These are phyloP conservation scores for Chondrosia reniformis DNA, from an alignment of 37 sponge, comb jelly and placozoan genomes.

Conservation along the genomic window DNA sequence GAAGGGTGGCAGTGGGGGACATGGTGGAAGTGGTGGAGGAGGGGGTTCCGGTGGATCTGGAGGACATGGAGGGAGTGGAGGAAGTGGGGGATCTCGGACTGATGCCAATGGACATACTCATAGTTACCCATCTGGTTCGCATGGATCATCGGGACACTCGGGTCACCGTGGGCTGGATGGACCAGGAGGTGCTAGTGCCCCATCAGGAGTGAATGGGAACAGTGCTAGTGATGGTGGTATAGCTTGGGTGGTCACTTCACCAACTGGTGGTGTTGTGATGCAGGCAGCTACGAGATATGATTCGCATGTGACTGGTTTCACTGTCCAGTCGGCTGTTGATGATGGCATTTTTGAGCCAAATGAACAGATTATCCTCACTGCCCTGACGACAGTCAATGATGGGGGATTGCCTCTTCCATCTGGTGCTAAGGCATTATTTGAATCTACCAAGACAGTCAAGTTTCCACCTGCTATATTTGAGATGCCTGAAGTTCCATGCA, in stretches of 20 bases:
- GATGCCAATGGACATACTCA: slow-evolving; percentile 31
- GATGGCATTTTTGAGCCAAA: slow-evolving; percentile 87
- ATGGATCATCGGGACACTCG: slow-evolving; percentile 22
- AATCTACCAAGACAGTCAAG: slow-evolving; percentile 55
- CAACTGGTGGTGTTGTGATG: slow-evolving; percentile 44
- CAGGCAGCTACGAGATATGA: slow-evolving; percentile 61
- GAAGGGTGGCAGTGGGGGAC: slow-evolving; percentile 40
- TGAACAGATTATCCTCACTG: slow-evolving; percentile 59
- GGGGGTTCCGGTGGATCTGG: slow-evolving; percentile 63
- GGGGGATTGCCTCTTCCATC: slow-evolving; percentile 67
- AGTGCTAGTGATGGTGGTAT: slow-evolving; percentile 52
- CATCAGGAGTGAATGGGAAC: slow-evolving; percentile 36
- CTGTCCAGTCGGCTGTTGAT: slow-evolving; percentile 59
- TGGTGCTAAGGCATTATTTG: slow-evolving; percentile 47
- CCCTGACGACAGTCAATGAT: slow-evolving; percentile 39
- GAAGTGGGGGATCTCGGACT: not conserved
- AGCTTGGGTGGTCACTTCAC: slow-evolving; percentile 43
- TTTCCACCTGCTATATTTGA: slow-evolving; percentile 61
- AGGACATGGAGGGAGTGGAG: slow-evolving; percentile 49
- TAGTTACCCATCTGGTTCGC: slow-evolving; percentile 21
- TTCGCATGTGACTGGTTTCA: slow-evolving; percentile 37
- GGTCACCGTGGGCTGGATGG: slow-evolving; percentile 41
- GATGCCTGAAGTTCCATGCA: slow-evolving; percentile 44
- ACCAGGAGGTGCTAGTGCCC: slow-evolving; percentile 32
- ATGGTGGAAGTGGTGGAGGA: slow-evolving; percentile 51